Percentiles rank a stretch among this genome's conserved stretches.
These are phyloP conservation scores for Copidosoma floridanum DNA, from an alignment of 1,140 invertebrate genomes.

Conservation along the genomic window DNA sequence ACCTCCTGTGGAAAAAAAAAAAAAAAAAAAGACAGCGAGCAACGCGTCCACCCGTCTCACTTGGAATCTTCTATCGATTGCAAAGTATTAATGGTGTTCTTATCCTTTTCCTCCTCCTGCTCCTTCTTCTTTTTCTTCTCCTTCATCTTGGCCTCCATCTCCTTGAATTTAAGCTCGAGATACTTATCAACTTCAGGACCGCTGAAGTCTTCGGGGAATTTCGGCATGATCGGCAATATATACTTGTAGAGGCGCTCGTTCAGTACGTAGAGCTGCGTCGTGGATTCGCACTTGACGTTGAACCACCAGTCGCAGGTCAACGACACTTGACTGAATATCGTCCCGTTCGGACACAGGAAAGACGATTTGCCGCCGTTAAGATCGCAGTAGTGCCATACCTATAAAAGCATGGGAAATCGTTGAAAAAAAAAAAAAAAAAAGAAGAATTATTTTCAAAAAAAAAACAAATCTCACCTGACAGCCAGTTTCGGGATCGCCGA, in stretches of 20 bases:
- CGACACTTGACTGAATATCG: constrained; percentile 84
- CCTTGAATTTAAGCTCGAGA: constrained; percentile 76
- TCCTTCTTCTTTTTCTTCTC: constrained; percentile 53
- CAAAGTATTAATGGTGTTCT: constrained; percentile 40
- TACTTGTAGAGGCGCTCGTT: constrained; percentile 87
- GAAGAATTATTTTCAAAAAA: no score
- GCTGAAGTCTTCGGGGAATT: constrained; percentile 84
- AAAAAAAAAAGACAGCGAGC: no score
- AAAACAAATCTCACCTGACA: constrained; percentile 66
- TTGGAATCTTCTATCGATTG: constrained; percentile 29
- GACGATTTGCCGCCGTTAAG: constrained; percentile 87
- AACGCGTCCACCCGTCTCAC: no score
- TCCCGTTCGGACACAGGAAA: constrained; percentile 87
- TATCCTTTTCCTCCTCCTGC: constrained; percentile 43
- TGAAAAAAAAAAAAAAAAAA: no score
- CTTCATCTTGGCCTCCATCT: constrained; percentile 75
- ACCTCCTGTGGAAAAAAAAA: no score
- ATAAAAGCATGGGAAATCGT: neutral
- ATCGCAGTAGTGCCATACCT: constrained; percentile 91
- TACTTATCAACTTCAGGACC: constrained; percentile 83
- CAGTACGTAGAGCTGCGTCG: constrained; percentile 79
- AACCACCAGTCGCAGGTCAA: constrained; percentile 92
- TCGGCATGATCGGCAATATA: constrained; percentile 78
- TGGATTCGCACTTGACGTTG: constrained; percentile 80
- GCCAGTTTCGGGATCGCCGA: constrained; percentile 80